Evolutionary conservation across 2,797 vertebrate species (phyloP).

Genomic region (Peromyscus eremicus): DNA sequence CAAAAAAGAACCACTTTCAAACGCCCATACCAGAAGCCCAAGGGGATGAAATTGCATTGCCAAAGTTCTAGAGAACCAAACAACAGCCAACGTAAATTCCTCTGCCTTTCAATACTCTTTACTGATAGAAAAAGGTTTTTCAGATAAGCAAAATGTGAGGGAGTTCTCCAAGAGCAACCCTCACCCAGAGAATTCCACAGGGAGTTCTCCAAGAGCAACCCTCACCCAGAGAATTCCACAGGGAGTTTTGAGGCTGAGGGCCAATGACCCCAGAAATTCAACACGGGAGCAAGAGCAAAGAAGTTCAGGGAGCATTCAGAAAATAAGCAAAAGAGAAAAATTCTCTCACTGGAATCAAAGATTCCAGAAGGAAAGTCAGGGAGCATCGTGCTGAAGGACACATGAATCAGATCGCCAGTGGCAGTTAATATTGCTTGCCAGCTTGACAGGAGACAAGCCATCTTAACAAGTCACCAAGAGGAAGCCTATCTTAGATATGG

Average conservation of each 20-base stretch:
- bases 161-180: not conserved
- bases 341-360: not conserved
- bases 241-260: not conserved
- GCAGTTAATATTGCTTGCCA: not conserved
- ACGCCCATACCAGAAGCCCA: not conserved
- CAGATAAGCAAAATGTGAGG: not conserved
- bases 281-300: not conserved
- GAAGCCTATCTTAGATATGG: not conserved
- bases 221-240: not conserved
- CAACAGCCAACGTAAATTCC: not conserved
- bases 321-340: not conserved
- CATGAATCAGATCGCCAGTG: accelerated
- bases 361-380: not conserved
- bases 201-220: not conserved
- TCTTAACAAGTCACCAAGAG: not conserved
- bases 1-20: not conserved
- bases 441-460: not conserved
- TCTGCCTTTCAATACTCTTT: not conserved
- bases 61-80: slow-evolving; percentile 1
- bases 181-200: not conserved
- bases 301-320: not conserved
- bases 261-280: not conserved
- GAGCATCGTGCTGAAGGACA: not conserved
- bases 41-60: not conserved
- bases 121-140: not conserved